Base-by-base conservation (phyloP, 1,140 invertebrate species). In the Arion vulgaris region DNA sequence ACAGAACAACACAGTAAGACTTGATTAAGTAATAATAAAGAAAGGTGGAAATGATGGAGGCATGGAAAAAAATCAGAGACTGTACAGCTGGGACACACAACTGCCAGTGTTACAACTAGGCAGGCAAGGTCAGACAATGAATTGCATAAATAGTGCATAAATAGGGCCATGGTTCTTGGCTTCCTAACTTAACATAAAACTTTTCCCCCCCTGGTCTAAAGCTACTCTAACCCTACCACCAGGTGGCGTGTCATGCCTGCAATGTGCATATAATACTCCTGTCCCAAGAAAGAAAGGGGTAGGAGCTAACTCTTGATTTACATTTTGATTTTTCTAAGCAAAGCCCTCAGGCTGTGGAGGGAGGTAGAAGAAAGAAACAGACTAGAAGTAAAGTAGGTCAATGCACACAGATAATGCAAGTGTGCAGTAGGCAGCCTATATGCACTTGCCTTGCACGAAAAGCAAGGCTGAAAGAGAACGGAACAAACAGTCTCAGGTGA, bases 71-170 rank as follows among this genome's bases (percentile, higher is more conserved):
- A 66, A 32, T 32, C 5, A 17, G 17, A 32, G 28, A 2, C n/a
- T 66, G 32, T 32, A 28, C 5, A 11, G 62, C 11, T 66, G 62
- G 28, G 4, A 1, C 17, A 66, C 62, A 66, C 62, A 17, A 32
- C 28, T 32, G 62, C 28, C 62, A 66, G n/a, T 32, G 62, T 66
- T n/a, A 66, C 32, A 5, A 66, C 62, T 32, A 32, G 11, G 62
- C 62, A 17, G 62, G 62, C 62, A 66, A 34, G 62, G 28, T 66
- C 62, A 66, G 62, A 66, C 62, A 66, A 66, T 66, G 62, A 66
- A 66, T 32, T 66, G 62, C 62, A 66, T 66, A 57, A 57, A 57
- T 57, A 66, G 62, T 66, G n/a, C 62, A 66, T 66, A 66, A 32
- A 28, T 66, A 66, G 62, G 62, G 62, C 62, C 62, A 32, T 32